A percentile compares a stretch with the other conserved stretches of the same genome.
Conservation (phyloP, 2,797 vertebrate genomes). For the Florisuga fusca region DNA sequence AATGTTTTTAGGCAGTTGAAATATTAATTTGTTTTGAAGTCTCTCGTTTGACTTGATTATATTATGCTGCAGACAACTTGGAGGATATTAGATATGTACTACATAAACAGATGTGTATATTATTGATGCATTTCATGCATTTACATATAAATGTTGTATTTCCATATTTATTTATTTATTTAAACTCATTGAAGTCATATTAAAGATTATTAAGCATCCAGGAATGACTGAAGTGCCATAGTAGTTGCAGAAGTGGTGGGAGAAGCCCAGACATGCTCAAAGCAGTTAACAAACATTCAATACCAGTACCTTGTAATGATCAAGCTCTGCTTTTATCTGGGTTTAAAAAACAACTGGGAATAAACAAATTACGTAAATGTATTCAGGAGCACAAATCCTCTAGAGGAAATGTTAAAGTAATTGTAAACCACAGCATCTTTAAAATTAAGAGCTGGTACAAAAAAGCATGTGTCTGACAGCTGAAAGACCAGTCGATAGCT, state of each 20-base stretch:
- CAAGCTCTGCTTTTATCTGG: background rate
- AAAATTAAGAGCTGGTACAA: slow-evolving; percentile 29
- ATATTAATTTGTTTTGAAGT: background rate
- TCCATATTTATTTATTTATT: background rate
- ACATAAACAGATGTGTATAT: background rate
- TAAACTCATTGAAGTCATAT: background rate
- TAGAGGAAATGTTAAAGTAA: slow-evolving; percentile 35
- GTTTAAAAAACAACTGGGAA: slow-evolving; percentile 15
- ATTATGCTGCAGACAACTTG: background rate
- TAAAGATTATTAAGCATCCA: slow-evolving; percentile 14
- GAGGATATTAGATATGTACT: background rate
- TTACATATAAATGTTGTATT: background rate
- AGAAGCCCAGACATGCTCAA: slow-evolving; percentile 15
- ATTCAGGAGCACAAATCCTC: slow-evolving; percentile 67
- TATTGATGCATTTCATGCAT: background rate
- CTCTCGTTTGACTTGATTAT: background rate
- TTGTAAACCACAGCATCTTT: background rate
- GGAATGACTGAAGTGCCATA: background rate
- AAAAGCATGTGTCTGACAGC: background rate
- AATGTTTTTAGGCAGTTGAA: background rate
- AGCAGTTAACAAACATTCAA: slow-evolving; percentile 31
- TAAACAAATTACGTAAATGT: slow-evolving; percentile 57
- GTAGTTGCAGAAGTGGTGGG: background rate
- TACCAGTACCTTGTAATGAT: background rate
- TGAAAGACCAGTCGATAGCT: background rate